Evolutionary conservation across 2,797 vertebrate genomes (phyloP).

Genomic region (Cephalopachus bancanus): DNA sequence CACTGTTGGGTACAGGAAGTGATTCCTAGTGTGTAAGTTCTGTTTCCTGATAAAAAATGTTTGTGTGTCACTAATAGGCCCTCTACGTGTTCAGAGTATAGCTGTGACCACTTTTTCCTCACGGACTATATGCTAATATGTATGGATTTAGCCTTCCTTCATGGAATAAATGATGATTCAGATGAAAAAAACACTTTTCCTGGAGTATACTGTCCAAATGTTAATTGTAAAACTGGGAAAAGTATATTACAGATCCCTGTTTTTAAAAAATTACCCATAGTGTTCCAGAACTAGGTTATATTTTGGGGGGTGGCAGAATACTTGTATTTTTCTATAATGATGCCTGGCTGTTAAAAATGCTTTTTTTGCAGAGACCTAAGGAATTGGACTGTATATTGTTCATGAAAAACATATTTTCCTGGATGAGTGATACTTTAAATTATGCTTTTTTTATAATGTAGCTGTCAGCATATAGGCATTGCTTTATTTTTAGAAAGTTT

Average conservation of each 20-base stretch:
- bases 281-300: background rate
- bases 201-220: background rate
- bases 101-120: background rate
- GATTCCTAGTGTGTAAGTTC: constrained; percentile 4
- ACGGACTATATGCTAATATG: background rate
- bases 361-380: constrained; percentile 58
- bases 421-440: constrained; percentile 42
- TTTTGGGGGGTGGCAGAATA: constrained; percentile 17
- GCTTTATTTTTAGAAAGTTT: constrained; percentile 55
- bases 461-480: constrained; percentile 34
- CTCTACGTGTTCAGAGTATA: background rate
- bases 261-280: background rate
- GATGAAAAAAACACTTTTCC: background rate
- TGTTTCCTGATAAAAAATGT: background rate
- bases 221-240: background rate
- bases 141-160: background rate
- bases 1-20: constrained; percentile 3
- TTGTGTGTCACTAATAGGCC: background rate
- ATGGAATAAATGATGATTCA: background rate
- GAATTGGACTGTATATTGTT: constrained; percentile 31
- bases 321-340: constrained; percentile 29
- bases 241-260: background rate
- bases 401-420: constrained; percentile 47
- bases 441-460: constrained; percentile 49
- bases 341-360: constrained; percentile 22